Conservation (phyloP, 1,140 invertebrate species). For the Apis cerana region DNA sequence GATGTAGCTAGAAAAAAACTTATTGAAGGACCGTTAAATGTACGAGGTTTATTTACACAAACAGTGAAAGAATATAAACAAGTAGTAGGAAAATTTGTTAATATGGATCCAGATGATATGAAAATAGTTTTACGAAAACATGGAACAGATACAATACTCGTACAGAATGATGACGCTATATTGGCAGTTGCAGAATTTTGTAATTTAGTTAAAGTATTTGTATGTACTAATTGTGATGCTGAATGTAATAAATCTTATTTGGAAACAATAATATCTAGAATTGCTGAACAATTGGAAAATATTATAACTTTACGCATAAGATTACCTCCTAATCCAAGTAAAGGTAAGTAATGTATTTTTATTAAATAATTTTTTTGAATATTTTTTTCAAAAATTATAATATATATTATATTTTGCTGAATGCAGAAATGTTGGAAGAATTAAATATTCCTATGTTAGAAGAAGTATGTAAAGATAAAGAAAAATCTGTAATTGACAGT, state of each 20-base stretch:
- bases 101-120: constrained; percentile 79
- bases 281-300: constrained; percentile 83
- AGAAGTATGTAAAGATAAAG: constrained; percentile 57
- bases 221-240: constrained; percentile 66
- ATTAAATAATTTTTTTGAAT: background rate
- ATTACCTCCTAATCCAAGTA: constrained; percentile 84
- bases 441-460: constrained; percentile 82
- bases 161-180: constrained; percentile 80
- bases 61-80: constrained; percentile 85
- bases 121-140: constrained; percentile 81
- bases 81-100: constrained; percentile 80
- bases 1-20: constrained; percentile 83
- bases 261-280: constrained; percentile 75
- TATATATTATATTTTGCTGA: background rate
- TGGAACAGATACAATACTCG: constrained; percentile 79
- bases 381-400: background rate
- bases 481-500: constrained; percentile 46
- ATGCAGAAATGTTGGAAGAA: constrained; percentile 80
- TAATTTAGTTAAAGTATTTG: constrained; percentile 82
- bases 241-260: constrained; percentile 70
- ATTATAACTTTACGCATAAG: constrained; percentile 84
- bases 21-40: constrained; percentile 84
- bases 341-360: constrained; percentile 73
- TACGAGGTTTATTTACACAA: constrained; percentile 83
- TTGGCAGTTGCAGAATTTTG: constrained; percentile 81